These are phyloP conservation scores for Copidosoma aretas DNA, from an alignment of 2,888 invertebrate species.

Conservation along the genomic window DNA sequence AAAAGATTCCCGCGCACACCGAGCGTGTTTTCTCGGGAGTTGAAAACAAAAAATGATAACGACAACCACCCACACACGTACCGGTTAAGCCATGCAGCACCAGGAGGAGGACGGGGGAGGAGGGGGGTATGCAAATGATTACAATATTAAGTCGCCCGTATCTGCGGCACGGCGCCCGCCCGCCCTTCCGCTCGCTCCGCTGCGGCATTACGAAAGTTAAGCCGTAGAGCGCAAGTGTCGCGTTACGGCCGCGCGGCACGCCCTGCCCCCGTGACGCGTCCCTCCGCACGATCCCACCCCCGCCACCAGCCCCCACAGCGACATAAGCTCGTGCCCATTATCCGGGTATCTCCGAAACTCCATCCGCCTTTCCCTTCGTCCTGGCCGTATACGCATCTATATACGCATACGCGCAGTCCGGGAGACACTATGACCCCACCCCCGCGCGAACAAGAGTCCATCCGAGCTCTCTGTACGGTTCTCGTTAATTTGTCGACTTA, in stretches of 20 bases:
- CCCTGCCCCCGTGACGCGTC: slow-evolving; percentile 4
- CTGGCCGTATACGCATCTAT: no score
- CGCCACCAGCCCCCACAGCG: slow-evolving; percentile 22
- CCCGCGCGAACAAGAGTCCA: no score
- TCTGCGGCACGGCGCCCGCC: slow-evolving; percentile 52
- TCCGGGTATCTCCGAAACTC: slow-evolving; percentile 40
- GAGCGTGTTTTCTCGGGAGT: no score
- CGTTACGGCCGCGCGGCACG: slow-evolving; percentile 40
- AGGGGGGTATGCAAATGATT: slow-evolving; percentile 54
- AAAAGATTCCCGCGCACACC: no score
- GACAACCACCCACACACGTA: neutral
- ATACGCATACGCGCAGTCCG: no score
- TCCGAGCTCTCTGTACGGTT: no score
- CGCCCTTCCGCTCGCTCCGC: no score
- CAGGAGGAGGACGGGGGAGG: slow-evolving; percentile 23
- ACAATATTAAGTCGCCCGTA: slow-evolving; percentile 52
- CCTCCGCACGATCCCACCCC: neutral
- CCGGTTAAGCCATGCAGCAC: neutral
- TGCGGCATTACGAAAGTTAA: slow-evolving; percentile 59
- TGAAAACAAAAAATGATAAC: no score
- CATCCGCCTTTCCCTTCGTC: no score
- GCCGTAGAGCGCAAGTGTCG: slow-evolving; percentile 58
- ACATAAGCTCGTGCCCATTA: slow-evolving; percentile 50
- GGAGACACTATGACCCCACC: no score
- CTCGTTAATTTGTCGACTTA: no score